Base-by-base conservation (phyloP, 2,888 invertebrate genomes). In the Platycheirus rosarum region DNA sequence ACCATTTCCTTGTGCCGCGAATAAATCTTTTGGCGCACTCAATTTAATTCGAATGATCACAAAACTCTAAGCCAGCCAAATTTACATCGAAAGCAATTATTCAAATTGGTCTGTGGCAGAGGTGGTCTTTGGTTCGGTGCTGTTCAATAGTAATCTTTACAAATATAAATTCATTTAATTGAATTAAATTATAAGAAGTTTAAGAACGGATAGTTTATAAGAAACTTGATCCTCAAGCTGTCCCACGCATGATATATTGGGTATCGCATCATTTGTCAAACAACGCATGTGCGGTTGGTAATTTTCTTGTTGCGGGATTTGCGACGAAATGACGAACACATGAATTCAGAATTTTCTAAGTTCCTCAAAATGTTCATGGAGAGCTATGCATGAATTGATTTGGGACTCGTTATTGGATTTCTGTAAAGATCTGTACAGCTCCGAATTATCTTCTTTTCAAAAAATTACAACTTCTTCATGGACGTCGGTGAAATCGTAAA, bases 51-150 rank as follows among this genome's bases (percentile, higher is more conserved):
- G 8, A 32, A 32, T 32, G 29, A 8, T 32, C 29, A 8, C 29
- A 32, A 23, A 57, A 37, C 14, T 40, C 23, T 57, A 57, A 57
- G 37, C 37, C 14, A 14, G 0, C 55, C 55, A 57, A 57, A 40
- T 23, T 23, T 26, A 40, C 9, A 9, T 26, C 23, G 6, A 13
- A 40, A 23, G 13, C 37, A 40, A 57, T 57, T 57, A 23, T 40
- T 57, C 55, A 57, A 40, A 37, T 13, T 35, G 18, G 1, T 26
- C 23, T 40, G n/a, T 57, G 55, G 20, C 20, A 55, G 37, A 35
- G 14, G 16, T 37, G 14, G 23, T 57, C 20, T 57, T 14, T 40
- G 23, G 37, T 57, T 23, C 23, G 6, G 23, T 23, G 23, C 0
- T 40, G 55, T 40, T 55, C 4, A 20, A n/a, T n/a, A n/a, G n/a